phyloP scores from a whole-genome alignment of 2,797 vertebrate genomes.

The Anolis apletophallus region DNA sequence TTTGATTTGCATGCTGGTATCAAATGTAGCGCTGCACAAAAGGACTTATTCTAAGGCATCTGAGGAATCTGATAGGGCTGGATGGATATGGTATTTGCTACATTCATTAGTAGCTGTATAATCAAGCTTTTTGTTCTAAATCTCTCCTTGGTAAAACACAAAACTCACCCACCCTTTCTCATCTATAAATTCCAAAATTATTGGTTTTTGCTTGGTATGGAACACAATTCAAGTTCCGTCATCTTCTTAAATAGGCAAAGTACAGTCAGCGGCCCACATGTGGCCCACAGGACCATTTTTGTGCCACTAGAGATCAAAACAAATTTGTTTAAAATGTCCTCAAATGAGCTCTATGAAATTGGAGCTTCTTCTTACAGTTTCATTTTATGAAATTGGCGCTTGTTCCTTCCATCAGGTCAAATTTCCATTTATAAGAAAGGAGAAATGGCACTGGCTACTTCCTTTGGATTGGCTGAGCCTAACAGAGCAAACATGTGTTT shows the following conservation, averaged over 20 bases:
- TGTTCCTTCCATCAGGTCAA: not conserved
- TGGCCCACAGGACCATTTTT: too few relatives aligned
- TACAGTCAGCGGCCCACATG: not conserved
- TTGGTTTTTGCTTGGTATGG: not conserved
- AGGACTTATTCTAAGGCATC: not conserved
- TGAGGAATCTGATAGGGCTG: not conserved
- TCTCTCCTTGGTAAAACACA: not conserved
- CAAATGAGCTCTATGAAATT: too few relatives aligned
- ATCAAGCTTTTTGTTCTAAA: not conserved
- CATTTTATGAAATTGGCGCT: not conserved
- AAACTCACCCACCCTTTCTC: not conserved
- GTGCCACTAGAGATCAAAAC: too few relatives aligned
- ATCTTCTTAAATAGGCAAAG: not conserved
- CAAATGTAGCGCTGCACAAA: not conserved
- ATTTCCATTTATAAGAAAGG: not conserved
- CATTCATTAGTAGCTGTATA: not conserved
- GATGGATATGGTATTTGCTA: not conserved
- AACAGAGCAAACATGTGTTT: constrained; percentile 27
- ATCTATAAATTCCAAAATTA: not conserved
- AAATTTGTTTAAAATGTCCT: too few relatives aligned
- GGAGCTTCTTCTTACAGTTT: too few relatives aligned
- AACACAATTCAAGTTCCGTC: not conserved
- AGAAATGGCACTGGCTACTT: not conserved
- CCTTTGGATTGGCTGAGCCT: not conserved
- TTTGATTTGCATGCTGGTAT: not conserved